A percentile compares a stretch with the other conserved stretches of the same genome.
phyloP scores from a whole-genome alignment of 1,140 invertebrate genomes.

The Palaemon carinicauda region DNA sequence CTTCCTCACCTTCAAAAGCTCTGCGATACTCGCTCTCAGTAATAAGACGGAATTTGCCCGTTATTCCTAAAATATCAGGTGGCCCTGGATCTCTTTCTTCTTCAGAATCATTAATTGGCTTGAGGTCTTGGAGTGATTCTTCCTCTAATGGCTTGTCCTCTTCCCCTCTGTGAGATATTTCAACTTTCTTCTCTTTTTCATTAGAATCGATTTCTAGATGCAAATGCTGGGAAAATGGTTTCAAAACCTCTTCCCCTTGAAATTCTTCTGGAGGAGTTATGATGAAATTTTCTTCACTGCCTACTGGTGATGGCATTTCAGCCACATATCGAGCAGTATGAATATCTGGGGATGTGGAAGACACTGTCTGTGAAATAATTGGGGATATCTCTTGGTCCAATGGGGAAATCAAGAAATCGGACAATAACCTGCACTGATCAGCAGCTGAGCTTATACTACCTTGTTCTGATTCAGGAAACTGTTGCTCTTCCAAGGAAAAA shows the following conservation, averaged over 20 bases:
- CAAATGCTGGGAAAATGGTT: too few relatives aligned
- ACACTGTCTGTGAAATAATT: background rate
- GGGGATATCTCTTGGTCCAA: too few relatives aligned
- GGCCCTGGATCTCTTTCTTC: background rate
- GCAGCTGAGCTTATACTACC: conserved; percentile 18
- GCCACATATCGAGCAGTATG: too few relatives aligned
- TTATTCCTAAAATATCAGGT: background rate
- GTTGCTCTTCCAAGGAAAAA: conserved; percentile 32
- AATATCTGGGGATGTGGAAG: background rate
- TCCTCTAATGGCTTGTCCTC: too few relatives aligned
- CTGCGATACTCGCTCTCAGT: conserved; percentile 33
- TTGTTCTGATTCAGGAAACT: background rate
- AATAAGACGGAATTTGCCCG: conserved; percentile 13
- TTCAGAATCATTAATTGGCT: background rate
- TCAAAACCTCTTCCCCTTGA: background rate
- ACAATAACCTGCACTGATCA: background rate
- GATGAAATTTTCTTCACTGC: background rate
- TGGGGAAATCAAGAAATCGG: background rate
- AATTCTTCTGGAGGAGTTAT: conserved; percentile 38
- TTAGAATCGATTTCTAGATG: too few relatives aligned
- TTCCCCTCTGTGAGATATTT: too few relatives aligned
- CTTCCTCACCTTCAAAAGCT: background rate
- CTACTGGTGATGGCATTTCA: too few relatives aligned
- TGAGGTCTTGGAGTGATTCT: too few relatives aligned
- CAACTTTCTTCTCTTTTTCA: too few relatives aligned